Evolutionary conservation across 2,888 invertebrate genomes (phyloP).

Genomic region (Eristalis tenax): DNA sequence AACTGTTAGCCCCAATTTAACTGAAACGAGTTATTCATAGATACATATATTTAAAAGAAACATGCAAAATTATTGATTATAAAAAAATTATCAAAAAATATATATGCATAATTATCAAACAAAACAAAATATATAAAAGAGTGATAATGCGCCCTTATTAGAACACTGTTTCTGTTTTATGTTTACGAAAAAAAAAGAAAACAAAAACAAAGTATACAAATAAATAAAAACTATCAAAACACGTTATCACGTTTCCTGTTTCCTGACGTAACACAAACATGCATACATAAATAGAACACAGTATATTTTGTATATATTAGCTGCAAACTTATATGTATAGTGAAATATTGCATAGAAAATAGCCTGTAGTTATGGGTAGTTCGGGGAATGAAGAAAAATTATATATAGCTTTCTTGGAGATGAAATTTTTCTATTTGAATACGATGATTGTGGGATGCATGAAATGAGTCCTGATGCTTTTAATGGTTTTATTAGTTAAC

Average conservation of each 20-base stretch:
- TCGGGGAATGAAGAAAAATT: not conserved
- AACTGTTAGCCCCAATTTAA: constrained; percentile 41
- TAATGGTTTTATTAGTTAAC: not conserved
- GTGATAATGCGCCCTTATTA: constrained; percentile 19
- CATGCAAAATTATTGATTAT: constrained; percentile 68
- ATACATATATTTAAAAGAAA: constrained; percentile 75
- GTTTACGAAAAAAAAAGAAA: not conserved
- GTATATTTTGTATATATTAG: constrained; percentile 67
- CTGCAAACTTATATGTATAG: constrained; percentile 44
- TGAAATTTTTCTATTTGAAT: not conserved
- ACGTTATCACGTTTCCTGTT: constrained; percentile 61
- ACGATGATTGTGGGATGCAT: not conserved
- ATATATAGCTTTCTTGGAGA: not conserved
- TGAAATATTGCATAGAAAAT: constrained; percentile 3
- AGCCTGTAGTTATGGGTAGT: not conserved
- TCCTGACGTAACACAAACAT: constrained; percentile 35
- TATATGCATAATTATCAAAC: constrained; percentile 36
- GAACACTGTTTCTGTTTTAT: constrained; percentile 13
- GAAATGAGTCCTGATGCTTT: not conserved
- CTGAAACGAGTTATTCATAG: constrained; percentile 21
- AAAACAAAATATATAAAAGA: constrained; percentile 13
- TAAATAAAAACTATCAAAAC: constrained; percentile 26
- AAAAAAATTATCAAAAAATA: constrained; percentile 25
- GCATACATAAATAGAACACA: constrained; percentile 17
- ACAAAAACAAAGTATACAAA: not conserved